These are phyloP conservation scores for Pterostichus madidus DNA, from an alignment of 2,888 invertebrate species.

Conservation along the genomic window DNA sequence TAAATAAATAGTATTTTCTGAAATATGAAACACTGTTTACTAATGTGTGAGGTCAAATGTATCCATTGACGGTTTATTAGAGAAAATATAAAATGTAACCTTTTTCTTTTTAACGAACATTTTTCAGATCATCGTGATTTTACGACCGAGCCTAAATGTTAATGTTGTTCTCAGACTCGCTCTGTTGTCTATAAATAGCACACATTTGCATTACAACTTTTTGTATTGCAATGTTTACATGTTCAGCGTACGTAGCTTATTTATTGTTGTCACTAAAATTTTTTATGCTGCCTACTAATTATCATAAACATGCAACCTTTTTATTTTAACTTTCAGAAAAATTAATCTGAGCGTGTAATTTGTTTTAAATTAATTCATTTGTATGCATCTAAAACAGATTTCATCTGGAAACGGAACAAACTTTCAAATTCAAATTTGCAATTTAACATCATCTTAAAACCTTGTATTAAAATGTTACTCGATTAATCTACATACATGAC, in stretches of 20 bases:
- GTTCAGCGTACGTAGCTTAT: neutral
- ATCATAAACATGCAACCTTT: neutral
- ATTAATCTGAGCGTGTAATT: neutral
- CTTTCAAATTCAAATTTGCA: constrained; percentile 31
- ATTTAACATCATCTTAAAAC: neutral
- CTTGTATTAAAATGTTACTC: constrained; percentile 20
- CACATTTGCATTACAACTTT: constrained; percentile 11
- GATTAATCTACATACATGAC: constrained; percentile 17
- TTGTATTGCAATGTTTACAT: neutral
- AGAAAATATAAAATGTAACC: constrained; percentile 7
- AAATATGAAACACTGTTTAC: too few relatives aligned
- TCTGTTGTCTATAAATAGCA: neutral
- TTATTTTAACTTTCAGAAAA: neutral
- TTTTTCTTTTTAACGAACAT: constrained; percentile 1
- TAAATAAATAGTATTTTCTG: too few relatives aligned
- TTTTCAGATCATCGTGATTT: neutral
- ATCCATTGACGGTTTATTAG: neutral
- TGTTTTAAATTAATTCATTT: neutral
- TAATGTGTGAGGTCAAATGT: too few relatives aligned
- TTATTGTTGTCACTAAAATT: neutral
- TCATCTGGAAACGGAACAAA: constrained; percentile 4
- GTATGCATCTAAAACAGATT: neutral
- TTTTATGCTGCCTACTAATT: neutral
- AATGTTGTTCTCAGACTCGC: neutral
- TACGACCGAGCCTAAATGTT: constrained; percentile 8